Percentiles rank a stretch among this genome's conserved stretches.
Evolutionary conservation across 2,888 invertebrate species (phyloP).

Genomic region (Siphlonurus alternatus): DNA sequence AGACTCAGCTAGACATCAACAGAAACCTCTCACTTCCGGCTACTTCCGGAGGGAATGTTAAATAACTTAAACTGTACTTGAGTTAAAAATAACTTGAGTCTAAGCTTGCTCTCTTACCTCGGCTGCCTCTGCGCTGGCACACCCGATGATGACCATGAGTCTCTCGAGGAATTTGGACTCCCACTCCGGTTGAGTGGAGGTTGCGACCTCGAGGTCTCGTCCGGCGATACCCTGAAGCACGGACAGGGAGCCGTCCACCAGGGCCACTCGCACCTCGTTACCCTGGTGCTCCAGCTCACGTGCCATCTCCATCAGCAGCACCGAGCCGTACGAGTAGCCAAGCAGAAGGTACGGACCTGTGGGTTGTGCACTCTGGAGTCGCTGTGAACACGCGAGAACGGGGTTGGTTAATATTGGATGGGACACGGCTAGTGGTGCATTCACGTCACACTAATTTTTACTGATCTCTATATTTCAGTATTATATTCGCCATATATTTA

Average conservation of each 20-base stretch:
- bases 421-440: too few relatives aligned
- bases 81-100: too few relatives aligned
- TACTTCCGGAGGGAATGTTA: too few relatives aligned
- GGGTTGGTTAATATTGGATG: too few relatives aligned
- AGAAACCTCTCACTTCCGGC: too few relatives aligned
- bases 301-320: slow-evolving; percentile 61
- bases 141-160: background rate
- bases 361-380: slow-evolving; percentile 11
- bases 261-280: slow-evolving; percentile 41
- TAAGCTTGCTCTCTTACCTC: too few relatives aligned
- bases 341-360: slow-evolving; percentile 48
- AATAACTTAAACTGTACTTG: too few relatives aligned
- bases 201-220: background rate
- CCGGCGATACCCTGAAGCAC: slow-evolving; percentile 28
- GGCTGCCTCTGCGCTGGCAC: background rate
- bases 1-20: too few relatives aligned
- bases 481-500: too few relatives aligned
- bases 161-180: background rate
- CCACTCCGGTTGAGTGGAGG: background rate
- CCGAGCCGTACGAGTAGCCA: slow-evolving; percentile 78
- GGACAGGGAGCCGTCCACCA: slow-evolving; percentile 70
- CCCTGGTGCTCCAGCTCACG: slow-evolving; percentile 50
- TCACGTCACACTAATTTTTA: too few relatives aligned
- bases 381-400: background rate
- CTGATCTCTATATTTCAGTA: too few relatives aligned